Conservation (phyloP, 2,888 invertebrate species). For the Drosophila tripunctata region DNA sequence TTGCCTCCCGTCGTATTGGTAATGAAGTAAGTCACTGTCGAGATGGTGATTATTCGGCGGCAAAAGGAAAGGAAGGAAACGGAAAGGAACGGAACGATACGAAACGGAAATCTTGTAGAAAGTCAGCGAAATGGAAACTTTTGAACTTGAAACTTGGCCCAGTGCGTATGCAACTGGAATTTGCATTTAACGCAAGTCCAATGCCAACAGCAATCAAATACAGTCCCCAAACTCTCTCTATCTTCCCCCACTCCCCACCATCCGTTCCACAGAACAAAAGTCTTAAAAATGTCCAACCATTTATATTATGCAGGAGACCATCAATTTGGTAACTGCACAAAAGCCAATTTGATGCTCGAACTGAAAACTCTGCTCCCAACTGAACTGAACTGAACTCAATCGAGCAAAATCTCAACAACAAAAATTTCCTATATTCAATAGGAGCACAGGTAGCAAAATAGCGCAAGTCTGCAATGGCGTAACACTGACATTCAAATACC, state of each 20-base stretch:
- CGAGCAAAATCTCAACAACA: not conserved
- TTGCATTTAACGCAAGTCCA: constrained; percentile 48
- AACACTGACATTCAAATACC: not conserved
- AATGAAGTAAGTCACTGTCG: constrained; percentile 52
- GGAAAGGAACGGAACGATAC: not conserved
- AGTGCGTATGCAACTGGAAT: constrained; percentile 36
- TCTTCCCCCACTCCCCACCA: not conserved
- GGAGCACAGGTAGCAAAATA: constrained; percentile 37
- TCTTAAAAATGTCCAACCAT: constrained; percentile 43
- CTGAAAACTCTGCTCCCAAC: constrained; percentile 7
- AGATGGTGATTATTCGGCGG: not conserved
- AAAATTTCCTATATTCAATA: not conserved
- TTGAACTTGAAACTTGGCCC: constrained; percentile 14
- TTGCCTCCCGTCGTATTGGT: constrained; percentile 35
- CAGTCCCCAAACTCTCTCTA: no score
- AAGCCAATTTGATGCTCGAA: constrained; percentile 41
- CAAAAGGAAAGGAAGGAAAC: not conserved
- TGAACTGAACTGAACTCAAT: not conserved
- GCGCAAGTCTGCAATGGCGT: not conserved
- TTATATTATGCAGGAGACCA: constrained; percentile 48
- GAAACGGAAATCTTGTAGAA: constrained; percentile 35
- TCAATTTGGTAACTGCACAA: constrained; percentile 47
- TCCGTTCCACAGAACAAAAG: not conserved
- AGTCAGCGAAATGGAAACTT: constrained; percentile 59
- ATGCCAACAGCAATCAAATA: constrained; percentile 9